Base-by-base conservation (phyloP, 2,113 vertebrate species). In the Anhinga anhinga region DNA sequence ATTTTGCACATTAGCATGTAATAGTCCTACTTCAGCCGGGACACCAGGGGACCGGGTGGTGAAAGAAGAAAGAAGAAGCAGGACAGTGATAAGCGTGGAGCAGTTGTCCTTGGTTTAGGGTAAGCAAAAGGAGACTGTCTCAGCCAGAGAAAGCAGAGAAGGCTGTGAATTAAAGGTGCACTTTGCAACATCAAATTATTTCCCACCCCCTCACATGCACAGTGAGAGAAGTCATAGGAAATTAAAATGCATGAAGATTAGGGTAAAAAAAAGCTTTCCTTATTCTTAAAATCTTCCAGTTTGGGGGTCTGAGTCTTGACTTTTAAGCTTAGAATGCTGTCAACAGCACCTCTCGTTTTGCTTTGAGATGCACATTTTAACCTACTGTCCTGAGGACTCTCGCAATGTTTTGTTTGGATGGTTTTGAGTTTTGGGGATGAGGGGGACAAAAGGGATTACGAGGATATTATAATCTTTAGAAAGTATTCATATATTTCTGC, bases 141-240 rank as follows among this genome's bases (percentile, higher is more conserved):
- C 72, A 78, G 59, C 32, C 42, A 9, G 17, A 86, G 69, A 78
- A 94, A 78, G 42, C 25, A 66, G 30, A 59, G 55, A 53, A 77
- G 17, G n/a, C 14, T 81, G 13, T 25, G 53, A 91, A 82, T 59
- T 86, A 71, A 94, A 92, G 66, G 47, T 38, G 34, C 20, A 55
- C 42, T 96, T 95, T 89, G 88, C 30, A 84, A 62, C 22, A 53
- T 45, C 83, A 86, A 90, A 88, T 86, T 90, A 81, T 74, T 83
- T 92, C 56, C 42, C 47, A 66, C 59, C 3, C 14, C 19, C 22
- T 86, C 91, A 62, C 21, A 73, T 7, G 5, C 63, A 74, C 21
- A 58, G 45, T 27, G 30, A 77, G 6, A 92, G 29, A 83, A 88
- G 32, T 45, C 0, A 0, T 44, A 17, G 32, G 49, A 95, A 90